phyloP scores from a whole-genome alignment of 2,113 vertebrate genomes.

The Herpetotheres cachinnans region DNA sequence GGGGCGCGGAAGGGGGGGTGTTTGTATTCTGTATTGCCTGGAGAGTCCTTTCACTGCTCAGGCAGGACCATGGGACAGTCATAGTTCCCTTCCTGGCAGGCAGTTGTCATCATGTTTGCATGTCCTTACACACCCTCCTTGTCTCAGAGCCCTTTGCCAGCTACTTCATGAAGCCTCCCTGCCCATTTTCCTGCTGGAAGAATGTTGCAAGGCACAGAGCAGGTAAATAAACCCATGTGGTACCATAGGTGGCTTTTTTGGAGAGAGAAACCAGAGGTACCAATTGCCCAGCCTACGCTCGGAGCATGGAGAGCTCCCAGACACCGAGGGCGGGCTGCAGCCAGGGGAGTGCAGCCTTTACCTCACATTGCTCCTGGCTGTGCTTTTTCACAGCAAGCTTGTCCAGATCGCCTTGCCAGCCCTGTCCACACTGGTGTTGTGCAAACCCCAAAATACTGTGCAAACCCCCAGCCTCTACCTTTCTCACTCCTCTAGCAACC shows the following conservation, averaged over 20 bases:
- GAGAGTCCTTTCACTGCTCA: background rate
- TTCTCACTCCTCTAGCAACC: background rate
- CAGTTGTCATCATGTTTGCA: background rate
- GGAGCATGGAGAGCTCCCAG: background rate
- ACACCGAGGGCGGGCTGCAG: fast-evolving
- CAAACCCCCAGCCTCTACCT: fast-evolving
- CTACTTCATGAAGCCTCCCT: background rate
- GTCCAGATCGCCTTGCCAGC: background rate
- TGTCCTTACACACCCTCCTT: background rate
- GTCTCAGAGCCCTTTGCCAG: background rate
- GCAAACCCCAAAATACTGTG: background rate
- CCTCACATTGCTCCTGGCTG: background rate
- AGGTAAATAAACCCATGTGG: fast-evolving
- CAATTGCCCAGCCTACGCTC: fast-evolving
- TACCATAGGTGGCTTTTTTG: background rate
- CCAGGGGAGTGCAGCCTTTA: background rate
- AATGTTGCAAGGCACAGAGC: background rate
- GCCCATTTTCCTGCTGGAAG: background rate
- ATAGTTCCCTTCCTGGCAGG: background rate
- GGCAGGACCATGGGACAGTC: background rate
- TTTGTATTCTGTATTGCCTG: background rate
- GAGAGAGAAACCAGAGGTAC: background rate
- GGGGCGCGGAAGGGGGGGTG: background rate
- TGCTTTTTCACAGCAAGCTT: background rate
- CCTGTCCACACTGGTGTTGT: background rate